Conservation (phyloP, 2,113 vertebrate genomes). For the Gnathonemus longibarbis region DNA sequence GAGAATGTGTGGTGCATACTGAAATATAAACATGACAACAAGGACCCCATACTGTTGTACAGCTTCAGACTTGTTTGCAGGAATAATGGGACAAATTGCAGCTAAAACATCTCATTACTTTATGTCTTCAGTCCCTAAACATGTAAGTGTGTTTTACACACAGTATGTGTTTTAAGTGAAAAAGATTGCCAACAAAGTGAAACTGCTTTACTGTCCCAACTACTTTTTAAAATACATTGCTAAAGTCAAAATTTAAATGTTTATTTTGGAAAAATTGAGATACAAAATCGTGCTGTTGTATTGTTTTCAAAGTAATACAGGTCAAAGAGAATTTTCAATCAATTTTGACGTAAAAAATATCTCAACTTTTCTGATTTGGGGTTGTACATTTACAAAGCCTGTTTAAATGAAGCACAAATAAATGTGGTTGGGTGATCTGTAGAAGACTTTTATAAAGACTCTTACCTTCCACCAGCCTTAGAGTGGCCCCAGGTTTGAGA, state of each 20-base stretch:
- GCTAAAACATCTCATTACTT: not conserved
- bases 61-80: not conserved
- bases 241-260: not conserved
- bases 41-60: not conserved
- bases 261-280: not conserved
- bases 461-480: conserved; percentile 63
- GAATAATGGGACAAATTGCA: not conserved
- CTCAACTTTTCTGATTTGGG: not conserved
- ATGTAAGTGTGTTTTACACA: not conserved
- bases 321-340: not conserved
- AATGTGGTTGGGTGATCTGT: not conserved
- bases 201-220: not conserved
- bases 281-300: not conserved
- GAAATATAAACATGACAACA: not conserved
- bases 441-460: not conserved
- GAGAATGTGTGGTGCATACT: not conserved
- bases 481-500: conserved; percentile 55
- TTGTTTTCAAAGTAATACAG: not conserved
- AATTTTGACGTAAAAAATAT: not conserved
- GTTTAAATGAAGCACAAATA: not conserved
- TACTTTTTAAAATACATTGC: not conserved
- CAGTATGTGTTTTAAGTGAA: not conserved
- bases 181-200: not conserved
- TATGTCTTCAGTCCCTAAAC: not conserved
- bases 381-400: not conserved